These are phyloP conservation scores for Glomeris maerens DNA, from an alignment of 1,140 invertebrate genomes.

Conservation along the genomic window DNA sequence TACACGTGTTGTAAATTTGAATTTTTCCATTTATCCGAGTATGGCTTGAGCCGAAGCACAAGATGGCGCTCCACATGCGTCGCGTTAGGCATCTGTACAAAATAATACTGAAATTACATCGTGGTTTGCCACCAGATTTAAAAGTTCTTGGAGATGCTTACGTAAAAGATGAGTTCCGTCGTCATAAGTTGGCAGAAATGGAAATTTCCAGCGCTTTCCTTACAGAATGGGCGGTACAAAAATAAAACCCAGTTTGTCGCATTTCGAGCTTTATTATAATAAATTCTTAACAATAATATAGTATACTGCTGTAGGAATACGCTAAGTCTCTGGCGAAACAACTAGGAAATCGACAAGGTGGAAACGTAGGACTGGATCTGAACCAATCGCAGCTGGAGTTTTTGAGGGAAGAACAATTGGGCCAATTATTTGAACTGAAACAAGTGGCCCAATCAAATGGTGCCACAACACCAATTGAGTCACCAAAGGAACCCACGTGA, in stretches of 20 bases:
- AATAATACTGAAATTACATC: conserved; percentile 66
- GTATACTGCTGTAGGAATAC: conserved; percentile 46
- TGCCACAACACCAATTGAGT: background rate
- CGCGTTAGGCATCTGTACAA: conserved; percentile 69
- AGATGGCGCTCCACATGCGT: conserved; percentile 39
- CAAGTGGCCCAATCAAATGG: conserved; percentile 27
- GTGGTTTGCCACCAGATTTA: conserved; percentile 60
- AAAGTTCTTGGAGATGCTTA: conserved; percentile 53
- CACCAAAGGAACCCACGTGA: background rate
- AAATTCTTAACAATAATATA: background rate
- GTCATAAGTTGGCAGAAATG: conserved; percentile 61
- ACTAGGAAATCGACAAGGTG: conserved; percentile 38
- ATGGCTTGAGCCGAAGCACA: too few species aligned
- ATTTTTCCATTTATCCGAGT: too few species aligned
- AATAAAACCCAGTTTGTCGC: conserved; percentile 22
- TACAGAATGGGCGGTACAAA: conserved; percentile 82
- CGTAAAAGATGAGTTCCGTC: conserved; percentile 71
- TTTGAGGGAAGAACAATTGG: conserved; percentile 62
- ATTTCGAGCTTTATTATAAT: background rate
- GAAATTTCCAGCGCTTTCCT: conserved; percentile 61
- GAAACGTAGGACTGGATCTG: conserved; percentile 43
- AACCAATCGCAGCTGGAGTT: conserved; percentile 45
- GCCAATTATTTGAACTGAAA: conserved; percentile 63
- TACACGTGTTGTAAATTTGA: too few species aligned
- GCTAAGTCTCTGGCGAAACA: conserved; percentile 54